Evolutionary conservation across 2,113 vertebrate genomes (phyloP).

Genomic region (Leptodactylus fuscus): DNA sequence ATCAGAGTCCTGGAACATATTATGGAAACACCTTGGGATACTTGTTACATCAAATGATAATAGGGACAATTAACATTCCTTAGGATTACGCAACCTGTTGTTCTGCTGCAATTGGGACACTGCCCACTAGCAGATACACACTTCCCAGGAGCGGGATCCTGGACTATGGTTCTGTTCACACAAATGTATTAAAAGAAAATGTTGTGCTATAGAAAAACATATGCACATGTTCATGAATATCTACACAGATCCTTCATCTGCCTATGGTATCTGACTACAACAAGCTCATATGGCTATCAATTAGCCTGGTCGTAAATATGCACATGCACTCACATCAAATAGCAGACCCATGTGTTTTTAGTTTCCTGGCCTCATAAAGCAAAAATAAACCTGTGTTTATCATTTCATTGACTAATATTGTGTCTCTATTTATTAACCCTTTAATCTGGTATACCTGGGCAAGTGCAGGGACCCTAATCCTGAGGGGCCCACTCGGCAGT

Average conservation of each 20-base stretch:
- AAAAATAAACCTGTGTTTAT: too few species aligned
- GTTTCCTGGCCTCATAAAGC: neutral
- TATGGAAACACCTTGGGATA: conserved; percentile 10
- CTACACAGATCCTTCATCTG: neutral
- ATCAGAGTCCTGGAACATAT: conserved; percentile 14
- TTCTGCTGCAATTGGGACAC: neutral
- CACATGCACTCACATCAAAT: neutral
- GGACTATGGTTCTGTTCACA: neutral
- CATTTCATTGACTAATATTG: too few species aligned
- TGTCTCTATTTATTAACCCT: too few species aligned
- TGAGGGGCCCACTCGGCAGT: too few species aligned
- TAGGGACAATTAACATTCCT: neutral
- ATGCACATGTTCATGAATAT: neutral
- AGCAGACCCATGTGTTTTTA: neutral
- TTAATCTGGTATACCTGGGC: too few species aligned
- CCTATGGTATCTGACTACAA: neutral
- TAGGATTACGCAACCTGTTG: neutral
- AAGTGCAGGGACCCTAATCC: too few species aligned
- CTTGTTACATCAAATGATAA: neutral
- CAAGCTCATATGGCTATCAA: neutral
- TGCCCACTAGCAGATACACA: neutral
- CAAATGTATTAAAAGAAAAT: neutral
- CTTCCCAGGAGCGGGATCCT: neutral
- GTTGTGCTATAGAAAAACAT: neutral
- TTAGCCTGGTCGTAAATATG: neutral